Evolutionary conservation across 2,113 vertebrate species (phyloP).

Genomic region (Carassius auratus): DNA sequence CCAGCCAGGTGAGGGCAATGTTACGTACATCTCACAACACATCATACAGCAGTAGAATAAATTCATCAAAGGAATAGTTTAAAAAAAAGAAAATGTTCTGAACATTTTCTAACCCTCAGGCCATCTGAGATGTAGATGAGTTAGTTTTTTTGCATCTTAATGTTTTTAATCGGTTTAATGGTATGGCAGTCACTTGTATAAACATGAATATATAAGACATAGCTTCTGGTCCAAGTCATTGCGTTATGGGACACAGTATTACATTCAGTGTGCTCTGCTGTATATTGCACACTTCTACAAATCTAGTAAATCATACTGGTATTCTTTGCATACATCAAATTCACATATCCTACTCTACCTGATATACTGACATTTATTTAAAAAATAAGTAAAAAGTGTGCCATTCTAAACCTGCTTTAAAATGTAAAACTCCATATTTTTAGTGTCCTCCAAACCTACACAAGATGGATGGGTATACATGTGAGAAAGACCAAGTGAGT

Average conservation of each 20-base stretch:
- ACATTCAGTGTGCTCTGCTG: neutral
- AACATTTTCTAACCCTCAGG: neutral
- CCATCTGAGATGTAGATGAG: neutral
- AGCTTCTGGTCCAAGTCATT: neutral
- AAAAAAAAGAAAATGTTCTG: neutral
- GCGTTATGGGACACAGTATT: neutral
- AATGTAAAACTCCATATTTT: constrained; percentile 52
- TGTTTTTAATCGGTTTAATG: neutral
- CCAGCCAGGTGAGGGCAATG: constrained; percentile 86
- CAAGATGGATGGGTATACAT: constrained; percentile 97
- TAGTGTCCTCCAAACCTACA: constrained; percentile 95
- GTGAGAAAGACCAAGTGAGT: constrained; percentile 90
- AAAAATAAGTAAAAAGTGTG: neutral
- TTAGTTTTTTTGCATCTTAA: neutral
- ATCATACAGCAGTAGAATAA: neutral
- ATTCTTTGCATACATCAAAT: neutral
- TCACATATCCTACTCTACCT: neutral
- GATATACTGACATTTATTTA: neutral
- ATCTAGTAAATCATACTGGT: neutral
- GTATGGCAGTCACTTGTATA: neutral
- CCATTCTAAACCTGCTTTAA: neutral
- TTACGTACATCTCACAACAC: neutral
- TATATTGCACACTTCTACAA: neutral
- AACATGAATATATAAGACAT: neutral
- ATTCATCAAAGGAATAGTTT: neutral